Conservation (phyloP, 2,888 invertebrate genomes). For the Crocallis elinguaria region DNA sequence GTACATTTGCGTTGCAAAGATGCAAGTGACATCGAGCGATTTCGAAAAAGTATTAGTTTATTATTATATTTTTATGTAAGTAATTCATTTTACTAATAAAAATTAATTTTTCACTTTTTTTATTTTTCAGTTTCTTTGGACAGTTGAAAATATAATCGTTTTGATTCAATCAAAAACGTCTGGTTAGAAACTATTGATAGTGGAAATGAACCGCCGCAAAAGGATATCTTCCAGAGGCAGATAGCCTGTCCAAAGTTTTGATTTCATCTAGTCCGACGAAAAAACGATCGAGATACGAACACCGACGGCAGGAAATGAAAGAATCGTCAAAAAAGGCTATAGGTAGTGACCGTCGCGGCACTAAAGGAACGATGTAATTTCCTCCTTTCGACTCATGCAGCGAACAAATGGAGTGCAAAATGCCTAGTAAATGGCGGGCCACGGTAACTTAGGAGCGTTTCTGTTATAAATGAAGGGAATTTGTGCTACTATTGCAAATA, state of each 20-base stretch:
- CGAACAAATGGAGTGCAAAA: conserved; percentile 9
- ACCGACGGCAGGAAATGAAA: conserved; percentile 21
- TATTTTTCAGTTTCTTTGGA: too few relatives aligned
- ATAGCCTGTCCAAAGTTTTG: conserved; percentile 4
- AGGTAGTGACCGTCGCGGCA: conserved; percentile 16
- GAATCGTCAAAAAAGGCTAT: conserved; percentile 19
- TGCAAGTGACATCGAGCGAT: too few relatives aligned
- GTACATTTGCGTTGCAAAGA: too few relatives aligned
- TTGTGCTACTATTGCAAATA: not conserved
- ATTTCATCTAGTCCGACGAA: conserved; percentile 9
- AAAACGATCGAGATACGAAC: conserved; percentile 10
- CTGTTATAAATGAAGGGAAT: not conserved
- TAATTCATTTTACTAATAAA: too few relatives aligned
- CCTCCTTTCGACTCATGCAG: conserved; percentile 11
- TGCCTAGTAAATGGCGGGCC: not conserved
- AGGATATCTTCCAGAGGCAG: not conserved
- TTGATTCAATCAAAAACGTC: too few relatives aligned
- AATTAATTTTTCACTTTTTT: too few relatives aligned
- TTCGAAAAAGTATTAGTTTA: too few relatives aligned
- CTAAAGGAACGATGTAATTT: conserved; percentile 22
- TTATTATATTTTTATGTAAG: too few relatives aligned
- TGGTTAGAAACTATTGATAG: too few relatives aligned
- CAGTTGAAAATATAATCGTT: too few relatives aligned
- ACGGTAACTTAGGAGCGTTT: not conserved
- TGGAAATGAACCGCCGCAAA: too few relatives aligned